Conservation (phyloP, 2,113 vertebrate species). For the Otocyon megalotis region DNA sequence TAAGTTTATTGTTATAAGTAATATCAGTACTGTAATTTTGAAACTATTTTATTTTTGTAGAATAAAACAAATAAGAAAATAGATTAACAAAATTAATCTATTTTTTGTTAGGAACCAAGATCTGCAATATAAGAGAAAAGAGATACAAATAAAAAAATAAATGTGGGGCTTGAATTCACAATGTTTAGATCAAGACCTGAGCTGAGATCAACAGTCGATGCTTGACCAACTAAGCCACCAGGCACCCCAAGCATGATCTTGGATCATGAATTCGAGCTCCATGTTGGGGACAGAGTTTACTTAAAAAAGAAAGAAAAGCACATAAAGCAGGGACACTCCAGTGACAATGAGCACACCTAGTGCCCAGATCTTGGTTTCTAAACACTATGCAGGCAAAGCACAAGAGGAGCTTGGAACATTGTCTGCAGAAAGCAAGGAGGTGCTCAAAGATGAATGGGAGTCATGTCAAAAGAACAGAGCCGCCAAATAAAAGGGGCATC, state of each 20-base stretch:
- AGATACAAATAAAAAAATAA: not conserved
- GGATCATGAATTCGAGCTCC: not conserved
- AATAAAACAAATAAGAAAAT: slow-evolving; percentile 29
- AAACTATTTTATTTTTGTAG: not conserved
- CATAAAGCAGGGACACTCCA: not conserved
- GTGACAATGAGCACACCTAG: not conserved
- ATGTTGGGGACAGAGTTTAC: not conserved
- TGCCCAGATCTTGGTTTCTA: not conserved
- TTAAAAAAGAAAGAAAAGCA: not conserved
- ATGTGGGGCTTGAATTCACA: not conserved
- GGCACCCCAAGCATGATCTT: not conserved
- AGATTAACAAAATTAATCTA: too few relatives aligned
- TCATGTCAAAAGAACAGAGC: not conserved
- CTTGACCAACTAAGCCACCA: not conserved
- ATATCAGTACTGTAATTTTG: not conserved
- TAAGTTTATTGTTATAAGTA: not conserved
- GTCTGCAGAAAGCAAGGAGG: not conserved
- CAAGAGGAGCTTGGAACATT: not conserved
- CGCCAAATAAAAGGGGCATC: not conserved
- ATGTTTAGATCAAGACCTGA: not conserved
- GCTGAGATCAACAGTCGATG: not conserved
- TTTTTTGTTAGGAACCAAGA: not conserved
- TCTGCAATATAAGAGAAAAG: not conserved
- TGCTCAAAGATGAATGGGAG: not conserved
- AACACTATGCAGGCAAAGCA: not conserved